These are phyloP conservation scores for Apoderus coryli DNA, from an alignment of 2,888 invertebrate genomes.

Conservation along the genomic window DNA sequence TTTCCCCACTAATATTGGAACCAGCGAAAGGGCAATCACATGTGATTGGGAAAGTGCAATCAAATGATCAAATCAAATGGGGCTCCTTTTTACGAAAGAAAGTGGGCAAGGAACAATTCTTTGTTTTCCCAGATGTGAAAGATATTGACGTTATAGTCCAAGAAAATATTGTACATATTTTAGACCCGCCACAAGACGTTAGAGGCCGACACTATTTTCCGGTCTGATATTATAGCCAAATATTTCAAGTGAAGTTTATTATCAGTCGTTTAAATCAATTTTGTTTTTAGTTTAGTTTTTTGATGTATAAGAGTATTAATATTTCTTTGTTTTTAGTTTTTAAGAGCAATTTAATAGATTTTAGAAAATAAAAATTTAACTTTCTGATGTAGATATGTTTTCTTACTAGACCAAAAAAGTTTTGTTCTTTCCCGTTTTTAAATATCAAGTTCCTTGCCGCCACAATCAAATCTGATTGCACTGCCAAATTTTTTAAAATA, in stretches of 20 bases:
- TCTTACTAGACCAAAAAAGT: neutral
- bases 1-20: too few species aligned
- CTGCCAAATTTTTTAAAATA: too few species aligned
- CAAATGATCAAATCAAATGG: too few species aligned
- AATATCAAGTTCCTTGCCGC: constrained; percentile 3
- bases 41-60: too few species aligned
- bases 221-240: constrained; percentile 1
- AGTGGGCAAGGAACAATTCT: constrained; percentile 1
- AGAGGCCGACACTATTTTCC: constrained; percentile 1
- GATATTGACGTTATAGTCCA: constrained; percentile 1
- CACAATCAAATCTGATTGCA: too few species aligned
- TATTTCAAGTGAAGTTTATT: neutral
- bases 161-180: constrained; percentile 1
- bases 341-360: constrained; percentile 1
- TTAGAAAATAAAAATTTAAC: constrained; percentile 1
- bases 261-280: neutral
- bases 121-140: constrained; percentile 3
- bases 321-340: neutral
- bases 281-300: constrained; percentile 1
- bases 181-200: neutral
- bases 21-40: too few species aligned
- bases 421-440: constrained; percentile 2
- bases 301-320: neutral
- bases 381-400: constrained; percentile 3
- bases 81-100: constrained; percentile 3